Percentiles rank a stretch among this genome's conserved stretches.
Conservation (phyloP, 2,888 invertebrate genomes). For the Euspilapteryx auroguttella region DNA sequence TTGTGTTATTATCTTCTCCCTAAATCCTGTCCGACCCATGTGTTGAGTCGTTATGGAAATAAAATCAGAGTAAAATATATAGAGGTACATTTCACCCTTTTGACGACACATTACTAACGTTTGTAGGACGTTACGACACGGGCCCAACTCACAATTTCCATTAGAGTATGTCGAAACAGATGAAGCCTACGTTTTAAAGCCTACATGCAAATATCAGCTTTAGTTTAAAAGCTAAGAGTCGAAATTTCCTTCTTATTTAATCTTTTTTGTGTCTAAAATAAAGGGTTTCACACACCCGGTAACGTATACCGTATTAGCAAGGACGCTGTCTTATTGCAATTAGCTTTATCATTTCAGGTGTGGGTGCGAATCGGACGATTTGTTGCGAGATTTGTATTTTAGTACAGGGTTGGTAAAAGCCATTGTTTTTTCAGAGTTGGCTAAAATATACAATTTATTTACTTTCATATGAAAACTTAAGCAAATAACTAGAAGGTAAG, state of each 20-base stretch:
- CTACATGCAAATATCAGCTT: slow-evolving; percentile 18
- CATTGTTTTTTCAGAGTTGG: no score
- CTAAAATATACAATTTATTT: no score
- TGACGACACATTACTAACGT: slow-evolving; percentile 60
- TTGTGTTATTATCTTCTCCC: no score
- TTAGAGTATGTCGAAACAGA: slow-evolving; percentile 30
- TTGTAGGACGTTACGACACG: slow-evolving; percentile 55
- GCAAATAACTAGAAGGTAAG: no score
- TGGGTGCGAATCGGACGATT: slow-evolving; percentile 17
- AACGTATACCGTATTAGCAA: slow-evolving; percentile 58
- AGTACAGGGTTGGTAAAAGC: no score
- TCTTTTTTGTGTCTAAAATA: slow-evolving; percentile 20
- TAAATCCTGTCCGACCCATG: no score
- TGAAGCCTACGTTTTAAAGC: slow-evolving; percentile 28
- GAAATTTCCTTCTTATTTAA: no score
- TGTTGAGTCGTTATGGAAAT: slow-evolving; percentile 11
- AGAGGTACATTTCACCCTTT: slow-evolving; percentile 60
- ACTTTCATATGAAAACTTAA: no score
- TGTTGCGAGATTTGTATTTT: slow-evolving; percentile 8
- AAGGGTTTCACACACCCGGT: slow-evolving; percentile 28
- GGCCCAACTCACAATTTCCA: slow-evolving; percentile 59
- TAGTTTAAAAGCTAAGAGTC: slow-evolving; percentile 12
- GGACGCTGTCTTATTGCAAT: slow-evolving; percentile 57
- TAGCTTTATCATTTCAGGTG: slow-evolving; percentile 51
- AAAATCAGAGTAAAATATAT: slow-evolving; percentile 51